phyloP scores from a whole-genome alignment of 2,113 vertebrate species.

The Rhinolophus sinicus region DNA sequence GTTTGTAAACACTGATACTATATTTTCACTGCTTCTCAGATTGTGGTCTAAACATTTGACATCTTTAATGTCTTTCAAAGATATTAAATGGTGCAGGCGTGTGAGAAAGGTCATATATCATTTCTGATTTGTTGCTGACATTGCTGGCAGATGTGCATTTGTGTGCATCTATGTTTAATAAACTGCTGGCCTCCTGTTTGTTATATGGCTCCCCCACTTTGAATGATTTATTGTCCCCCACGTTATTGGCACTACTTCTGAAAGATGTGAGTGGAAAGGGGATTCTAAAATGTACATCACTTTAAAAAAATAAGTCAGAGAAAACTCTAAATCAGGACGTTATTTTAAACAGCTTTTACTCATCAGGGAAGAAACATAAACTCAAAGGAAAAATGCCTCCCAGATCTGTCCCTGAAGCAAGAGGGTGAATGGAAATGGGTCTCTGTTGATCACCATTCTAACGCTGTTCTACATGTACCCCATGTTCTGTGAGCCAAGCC shows the following conservation, averaged over 20 bases:
- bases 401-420: not conserved
- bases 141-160: constrained; percentile 46
- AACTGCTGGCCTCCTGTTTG: constrained; percentile 62
- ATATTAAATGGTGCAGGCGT: constrained; percentile 73
- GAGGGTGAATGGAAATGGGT: not conserved
- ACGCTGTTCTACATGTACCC: no score
- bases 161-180: constrained; percentile 68
- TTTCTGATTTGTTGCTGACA: constrained; percentile 66
- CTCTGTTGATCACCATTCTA: not conserved
- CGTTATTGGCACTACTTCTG: constrained; percentile 74
- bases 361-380: constrained; percentile 58
- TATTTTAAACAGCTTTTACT: constrained; percentile 67
- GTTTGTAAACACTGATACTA: constrained; percentile 59
- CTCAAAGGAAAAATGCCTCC: constrained; percentile 16
- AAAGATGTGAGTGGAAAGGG: constrained; percentile 68
- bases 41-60: constrained; percentile 66
- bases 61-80: constrained; percentile 74
- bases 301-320: constrained; percentile 68
- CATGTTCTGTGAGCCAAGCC: not conserved
- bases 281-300: constrained; percentile 67
- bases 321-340: constrained; percentile 62
- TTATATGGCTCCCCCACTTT: constrained; percentile 60
- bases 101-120: constrained; percentile 74
- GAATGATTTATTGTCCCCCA: constrained; percentile 73
- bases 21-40: constrained; percentile 60